Evolutionary conservation across 2,113 vertebrate genomes (phyloP).

Genomic region (Alosa alosa): DNA sequence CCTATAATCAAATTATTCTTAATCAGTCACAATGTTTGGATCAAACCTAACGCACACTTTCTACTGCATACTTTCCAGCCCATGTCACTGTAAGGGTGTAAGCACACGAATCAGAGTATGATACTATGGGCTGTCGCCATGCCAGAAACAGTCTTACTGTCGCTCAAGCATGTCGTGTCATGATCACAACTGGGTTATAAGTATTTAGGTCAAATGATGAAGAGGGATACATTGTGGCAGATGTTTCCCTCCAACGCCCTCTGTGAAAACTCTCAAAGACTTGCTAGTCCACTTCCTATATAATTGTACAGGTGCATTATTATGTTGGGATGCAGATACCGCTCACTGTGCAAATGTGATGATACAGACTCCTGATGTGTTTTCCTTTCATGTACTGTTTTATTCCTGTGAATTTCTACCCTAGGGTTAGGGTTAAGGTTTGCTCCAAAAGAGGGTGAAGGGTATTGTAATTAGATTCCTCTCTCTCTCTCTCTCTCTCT

Average conservation of each 20-base stretch:
- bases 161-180: constrained; percentile 38
- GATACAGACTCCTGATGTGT: neutral
- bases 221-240: constrained; percentile 27
- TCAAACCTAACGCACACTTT: neutral
- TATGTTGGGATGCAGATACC: neutral
- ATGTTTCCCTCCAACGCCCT: constrained; percentile 14
- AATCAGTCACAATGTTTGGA: neutral
- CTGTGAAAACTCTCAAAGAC: neutral
- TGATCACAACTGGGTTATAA: constrained; percentile 29
- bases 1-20: neutral
- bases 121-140: neutral
- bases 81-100: neutral
- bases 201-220: constrained; percentile 48
- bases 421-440: neutral
- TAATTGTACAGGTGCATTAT: constrained; percentile 12
- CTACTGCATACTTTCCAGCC: neutral
- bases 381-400: neutral
- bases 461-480: too few species aligned
- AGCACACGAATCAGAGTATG: neutral
- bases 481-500: too few species aligned
- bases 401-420: neutral
- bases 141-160: neutral
- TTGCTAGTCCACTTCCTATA: neutral
- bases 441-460: too few species aligned
- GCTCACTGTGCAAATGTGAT: neutral